These are phyloP conservation scores for Miichthys miiuy DNA, from an alignment of 2,797 vertebrate genomes.

Conservation along the genomic window DNA sequence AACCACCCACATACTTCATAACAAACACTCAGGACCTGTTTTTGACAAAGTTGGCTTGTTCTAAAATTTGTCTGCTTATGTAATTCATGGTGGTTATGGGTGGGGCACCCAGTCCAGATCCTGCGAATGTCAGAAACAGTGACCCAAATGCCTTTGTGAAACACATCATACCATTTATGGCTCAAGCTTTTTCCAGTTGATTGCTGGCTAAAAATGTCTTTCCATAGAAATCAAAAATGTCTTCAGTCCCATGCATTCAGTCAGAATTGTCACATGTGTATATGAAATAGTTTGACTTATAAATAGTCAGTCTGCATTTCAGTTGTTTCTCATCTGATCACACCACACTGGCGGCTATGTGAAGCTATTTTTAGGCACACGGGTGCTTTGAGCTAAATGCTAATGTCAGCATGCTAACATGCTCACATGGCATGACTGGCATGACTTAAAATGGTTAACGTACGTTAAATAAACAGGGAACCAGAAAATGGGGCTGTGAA, in stretches of 20 bases:
- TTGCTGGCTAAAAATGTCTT: neutral
- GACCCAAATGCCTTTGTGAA: constrained; percentile 2
- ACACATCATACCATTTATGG: neutral
- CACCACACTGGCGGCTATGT: too few relatives aligned
- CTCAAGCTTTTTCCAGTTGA: neutral
- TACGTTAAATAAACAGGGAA: neutral
- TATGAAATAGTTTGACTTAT: neutral
- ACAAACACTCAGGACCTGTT: constrained; percentile 35
- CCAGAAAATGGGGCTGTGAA: neutral
- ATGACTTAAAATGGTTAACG: neutral
- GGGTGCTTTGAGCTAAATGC: too few relatives aligned
- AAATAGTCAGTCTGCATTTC: neutral
- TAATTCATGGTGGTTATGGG: constrained; percentile 40
- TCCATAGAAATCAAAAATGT: neutral
- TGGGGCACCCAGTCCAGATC: constrained; percentile 10
- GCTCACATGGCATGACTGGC: neutral
- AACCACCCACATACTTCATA: constrained; percentile 54
- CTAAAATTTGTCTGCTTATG: constrained; percentile 51
- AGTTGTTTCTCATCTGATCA: neutral
- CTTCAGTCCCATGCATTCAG: neutral
- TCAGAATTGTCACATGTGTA: neutral
- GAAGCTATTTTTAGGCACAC: too few relatives aligned
- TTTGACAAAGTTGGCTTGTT: constrained; percentile 48
- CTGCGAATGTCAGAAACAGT: constrained; percentile 14
- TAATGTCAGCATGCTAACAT: neutral